Conservation (phyloP, 2,113 vertebrate species). For the Tyrannus savana region DNA sequence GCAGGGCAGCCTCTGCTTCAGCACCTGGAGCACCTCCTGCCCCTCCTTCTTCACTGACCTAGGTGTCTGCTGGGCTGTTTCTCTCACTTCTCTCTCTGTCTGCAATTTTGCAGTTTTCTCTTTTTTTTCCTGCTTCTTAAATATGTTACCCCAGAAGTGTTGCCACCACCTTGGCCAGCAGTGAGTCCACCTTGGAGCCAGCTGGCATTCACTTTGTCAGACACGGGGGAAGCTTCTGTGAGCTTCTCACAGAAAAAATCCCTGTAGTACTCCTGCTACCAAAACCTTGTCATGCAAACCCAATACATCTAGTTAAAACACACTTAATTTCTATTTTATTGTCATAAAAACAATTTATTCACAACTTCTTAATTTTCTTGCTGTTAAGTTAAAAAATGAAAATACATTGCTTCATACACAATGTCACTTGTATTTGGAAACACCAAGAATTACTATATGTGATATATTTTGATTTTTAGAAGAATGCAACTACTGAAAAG, state of each 20-base stretch:
- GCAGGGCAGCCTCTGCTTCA: neutral
- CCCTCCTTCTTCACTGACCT: too few species aligned
- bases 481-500: neutral
- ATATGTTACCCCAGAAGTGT: neutral
- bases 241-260: neutral
- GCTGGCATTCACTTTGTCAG: too few species aligned
- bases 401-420: neutral
- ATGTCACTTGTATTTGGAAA: neutral
- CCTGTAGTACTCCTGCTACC: neutral
- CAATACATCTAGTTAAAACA: neutral
- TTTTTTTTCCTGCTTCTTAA: neutral
- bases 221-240: neutral
- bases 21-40: neutral
- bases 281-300: rapidly evolving
- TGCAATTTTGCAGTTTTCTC: neutral
- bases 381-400: neutral
- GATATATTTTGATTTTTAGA: neutral
- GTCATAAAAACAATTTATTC: neutral
- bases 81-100: neutral
- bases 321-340: neutral
- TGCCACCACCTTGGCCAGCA: rapidly evolving
- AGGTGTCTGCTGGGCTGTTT: neutral
- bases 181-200: neutral
- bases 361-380: neutral
- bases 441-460: neutral